Conservation (phyloP, 1,140 invertebrate genomes). For the Platyscapa corneri region DNA sequence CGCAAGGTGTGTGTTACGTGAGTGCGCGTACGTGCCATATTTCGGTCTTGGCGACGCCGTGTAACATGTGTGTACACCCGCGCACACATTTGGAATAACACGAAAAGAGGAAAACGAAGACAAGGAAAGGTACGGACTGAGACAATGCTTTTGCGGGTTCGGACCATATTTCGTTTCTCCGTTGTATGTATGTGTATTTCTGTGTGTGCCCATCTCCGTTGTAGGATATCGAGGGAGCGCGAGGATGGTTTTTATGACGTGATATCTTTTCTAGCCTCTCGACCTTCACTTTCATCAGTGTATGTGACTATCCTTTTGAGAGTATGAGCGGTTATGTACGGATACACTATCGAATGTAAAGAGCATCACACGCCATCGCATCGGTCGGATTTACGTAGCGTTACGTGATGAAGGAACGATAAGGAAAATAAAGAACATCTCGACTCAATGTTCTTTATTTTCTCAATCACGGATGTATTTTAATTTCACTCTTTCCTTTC, state of each 20-base stretch:
- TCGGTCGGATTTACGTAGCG: neutral
- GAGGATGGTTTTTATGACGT: constrained; percentile 7
- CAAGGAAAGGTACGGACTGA: neutral
- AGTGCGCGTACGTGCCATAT: neutral
- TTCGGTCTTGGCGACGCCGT: neutral
- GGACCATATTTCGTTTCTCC: neutral
- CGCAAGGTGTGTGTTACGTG: neutral
- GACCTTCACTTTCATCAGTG: no score
- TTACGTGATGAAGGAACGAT: constrained; percentile 1
- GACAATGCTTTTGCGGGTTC: constrained; percentile 13
- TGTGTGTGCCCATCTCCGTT: no score
- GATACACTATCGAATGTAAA: neutral
- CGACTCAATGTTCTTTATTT: neutral
- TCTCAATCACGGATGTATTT: neutral
- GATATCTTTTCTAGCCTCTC: neutral
- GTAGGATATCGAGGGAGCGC: neutral
- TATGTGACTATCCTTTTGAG: no score
- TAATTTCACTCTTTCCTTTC: neutral
- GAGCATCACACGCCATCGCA: neutral
- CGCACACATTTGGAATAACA: neutral
- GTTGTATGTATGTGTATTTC: neutral
- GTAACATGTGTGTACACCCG: neutral
- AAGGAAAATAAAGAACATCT: neutral
- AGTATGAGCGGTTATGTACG: neutral
- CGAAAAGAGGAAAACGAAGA: neutral